phyloP scores from a whole-genome alignment of 2,888 invertebrate genomes.

The Lasioglossum calceatum region DNA sequence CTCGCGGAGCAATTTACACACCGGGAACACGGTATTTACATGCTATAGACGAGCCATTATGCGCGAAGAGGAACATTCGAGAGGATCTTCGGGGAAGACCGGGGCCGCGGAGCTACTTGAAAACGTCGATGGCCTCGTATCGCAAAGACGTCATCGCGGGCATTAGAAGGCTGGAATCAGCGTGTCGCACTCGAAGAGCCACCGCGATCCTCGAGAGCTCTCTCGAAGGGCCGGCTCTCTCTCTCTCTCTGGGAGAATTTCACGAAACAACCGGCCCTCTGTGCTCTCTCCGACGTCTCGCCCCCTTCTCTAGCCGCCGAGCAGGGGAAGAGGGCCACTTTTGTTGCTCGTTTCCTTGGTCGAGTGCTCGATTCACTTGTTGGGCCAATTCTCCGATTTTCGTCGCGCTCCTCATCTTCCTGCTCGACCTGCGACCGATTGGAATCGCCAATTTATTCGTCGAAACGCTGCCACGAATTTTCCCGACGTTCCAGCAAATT shows the following conservation, averaged over 20 bases:
- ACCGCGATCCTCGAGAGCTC: conserved; percentile 52
- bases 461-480: neutral
- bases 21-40: conserved; percentile 35
- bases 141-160: conserved; percentile 70
- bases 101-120: conserved; percentile 52
- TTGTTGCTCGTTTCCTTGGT: conserved; percentile 13
- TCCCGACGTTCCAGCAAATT: neutral
- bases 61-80: conserved; percentile 39
- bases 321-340: conserved; percentile 13
- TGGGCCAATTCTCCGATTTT: conserved; percentile 20
- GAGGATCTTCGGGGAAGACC: conserved; percentile 44
- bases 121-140: conserved; percentile 57
- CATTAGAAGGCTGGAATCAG: conserved; percentile 68
- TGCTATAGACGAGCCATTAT: conserved; percentile 41
- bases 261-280: conserved; percentile 67
- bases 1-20: conserved; percentile 38
- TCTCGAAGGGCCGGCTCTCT: conserved; percentile 45
- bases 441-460: neutral
- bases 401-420: conserved; percentile 6
- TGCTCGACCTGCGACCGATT: neutral
- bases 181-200: conserved; percentile 54
- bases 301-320: conserved; percentile 5
- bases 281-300: conserved; percentile 26
- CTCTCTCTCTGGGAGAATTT: conserved; percentile 58
- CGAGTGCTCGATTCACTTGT: conserved; percentile 21